A percentile compares a stretch with the other conserved stretches of the same genome.
Conservation (phyloP, 1,140 invertebrate genomes). For the Parasteatoda tepidariorum region DNA sequence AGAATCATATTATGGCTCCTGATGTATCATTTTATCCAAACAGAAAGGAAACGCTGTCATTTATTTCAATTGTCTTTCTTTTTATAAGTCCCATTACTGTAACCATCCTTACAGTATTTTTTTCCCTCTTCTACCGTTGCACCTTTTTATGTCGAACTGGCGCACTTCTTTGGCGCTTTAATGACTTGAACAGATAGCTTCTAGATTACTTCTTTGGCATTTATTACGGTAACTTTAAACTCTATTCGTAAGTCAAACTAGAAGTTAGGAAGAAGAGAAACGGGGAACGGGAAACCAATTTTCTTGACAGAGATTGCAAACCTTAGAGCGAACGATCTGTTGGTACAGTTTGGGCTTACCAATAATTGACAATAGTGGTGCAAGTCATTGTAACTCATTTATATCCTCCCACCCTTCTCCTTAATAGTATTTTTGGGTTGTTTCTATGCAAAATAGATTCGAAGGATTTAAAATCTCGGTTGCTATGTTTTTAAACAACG, state of each 20-base stretch:
- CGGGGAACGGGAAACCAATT: slow-evolving; percentile 14
- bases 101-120: background rate
- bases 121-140: background rate
- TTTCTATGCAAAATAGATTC: too few species aligned
- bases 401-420: too few species aligned
- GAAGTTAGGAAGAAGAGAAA: slow-evolving; percentile 12
- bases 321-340: background rate
- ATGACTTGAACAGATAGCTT: slow-evolving; percentile 53
- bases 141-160: slow-evolving; percentile 29
- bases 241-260: slow-evolving; percentile 36
- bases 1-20: too few species aligned
- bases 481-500: too few species aligned
- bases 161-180: slow-evolving; percentile 8
- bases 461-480: too few species aligned
- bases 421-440: too few species aligned
- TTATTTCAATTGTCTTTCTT: slow-evolving; percentile 44
- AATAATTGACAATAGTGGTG: background rate
- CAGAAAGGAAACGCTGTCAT: slow-evolving; percentile 20
- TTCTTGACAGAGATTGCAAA: slow-evolving; percentile 39
- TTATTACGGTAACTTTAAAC: slow-evolving; percentile 57
- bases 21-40: too few species aligned
- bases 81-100: slow-evolving; percentile 43
- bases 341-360: background rate
- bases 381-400: background rate
- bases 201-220: slow-evolving; percentile 53